Percentiles rank a stretch among this genome's conserved stretches.
Conservation (phyloP, 2,888 invertebrate genomes). For the Anagyrus pseudococci region DNA sequence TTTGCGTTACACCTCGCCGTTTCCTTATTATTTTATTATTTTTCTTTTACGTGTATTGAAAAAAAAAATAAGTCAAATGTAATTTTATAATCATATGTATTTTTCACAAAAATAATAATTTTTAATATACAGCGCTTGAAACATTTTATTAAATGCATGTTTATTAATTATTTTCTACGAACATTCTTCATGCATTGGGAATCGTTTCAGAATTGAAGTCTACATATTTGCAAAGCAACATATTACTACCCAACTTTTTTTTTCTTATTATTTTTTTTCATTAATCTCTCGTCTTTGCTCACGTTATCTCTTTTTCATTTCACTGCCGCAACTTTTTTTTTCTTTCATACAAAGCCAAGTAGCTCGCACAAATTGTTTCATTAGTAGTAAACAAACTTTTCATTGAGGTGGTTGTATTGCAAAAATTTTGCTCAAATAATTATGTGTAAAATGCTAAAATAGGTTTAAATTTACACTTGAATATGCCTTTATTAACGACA, state of each 20-base stretch:
- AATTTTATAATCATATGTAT: constrained; percentile 36
- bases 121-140: constrained; percentile 39
- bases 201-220: constrained; percentile 4
- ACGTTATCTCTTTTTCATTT: constrained; percentile 10
- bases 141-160: constrained; percentile 34
- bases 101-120: constrained; percentile 33
- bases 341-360: constrained; percentile 6
- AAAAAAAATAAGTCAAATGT: too few species aligned
- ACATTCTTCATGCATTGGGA: constrained; percentile 34
- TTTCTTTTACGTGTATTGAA: not conserved
- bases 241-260: constrained; percentile 17
- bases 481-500: too few species aligned
- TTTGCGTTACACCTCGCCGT: constrained; percentile 33
- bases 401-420: not conserved
- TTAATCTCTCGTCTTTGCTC: constrained; percentile 34
- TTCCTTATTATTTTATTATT: constrained; percentile 3
- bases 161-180: constrained; percentile 31
- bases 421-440: not conserved
- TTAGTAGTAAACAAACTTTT: not conserved
- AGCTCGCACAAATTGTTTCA: constrained; percentile 17
- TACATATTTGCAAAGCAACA: constrained; percentile 13
- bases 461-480: too few species aligned
- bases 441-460: too few species aligned
- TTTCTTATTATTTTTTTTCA: not conserved
- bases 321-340: constrained; percentile 17